Conservation (phyloP, 1,140 invertebrate species). For the Drosophila nannoptera region DNA sequence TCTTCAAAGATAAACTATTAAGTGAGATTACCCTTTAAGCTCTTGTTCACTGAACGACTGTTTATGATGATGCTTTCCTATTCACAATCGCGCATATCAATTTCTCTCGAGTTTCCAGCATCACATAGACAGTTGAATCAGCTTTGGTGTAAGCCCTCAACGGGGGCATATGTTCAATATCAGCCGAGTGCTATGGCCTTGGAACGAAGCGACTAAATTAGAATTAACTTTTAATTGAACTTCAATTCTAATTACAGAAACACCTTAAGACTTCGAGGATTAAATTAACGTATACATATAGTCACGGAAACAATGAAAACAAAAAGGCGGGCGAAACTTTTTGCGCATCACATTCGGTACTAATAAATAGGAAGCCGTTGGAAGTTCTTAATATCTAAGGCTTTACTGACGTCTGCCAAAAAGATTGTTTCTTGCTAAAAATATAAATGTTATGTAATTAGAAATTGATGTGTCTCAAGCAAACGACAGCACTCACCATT, state of each 20-base stretch:
- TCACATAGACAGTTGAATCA: no score
- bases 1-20: not conserved
- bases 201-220: constrained; percentile 44
- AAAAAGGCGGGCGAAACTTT: constrained; percentile 32
- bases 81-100: no score
- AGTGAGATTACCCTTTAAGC: no score
- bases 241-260: constrained; percentile 49
- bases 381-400: constrained; percentile 18
- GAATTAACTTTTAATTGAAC: constrained; percentile 69
- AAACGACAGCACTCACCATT: constrained; percentile 42
- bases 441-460: constrained; percentile 1
- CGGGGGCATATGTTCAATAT: constrained; percentile 35
- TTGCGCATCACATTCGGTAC: constrained; percentile 54
- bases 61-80: no score
- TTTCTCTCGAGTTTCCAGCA: no score
- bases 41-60: not conserved
- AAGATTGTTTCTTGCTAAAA: constrained; percentile 59
- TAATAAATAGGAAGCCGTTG: constrained; percentile 29
- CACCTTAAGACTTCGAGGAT: constrained; percentile 38
- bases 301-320: constrained; percentile 17
- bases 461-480: constrained; percentile 1
- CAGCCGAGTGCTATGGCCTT: constrained; percentile 13
- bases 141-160: constrained; percentile 5
- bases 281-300: constrained; percentile 49
- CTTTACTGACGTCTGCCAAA: constrained; percentile 66